Conservation (phyloP, 2,888 invertebrate species). For the Rhodophaea formosa region DNA sequence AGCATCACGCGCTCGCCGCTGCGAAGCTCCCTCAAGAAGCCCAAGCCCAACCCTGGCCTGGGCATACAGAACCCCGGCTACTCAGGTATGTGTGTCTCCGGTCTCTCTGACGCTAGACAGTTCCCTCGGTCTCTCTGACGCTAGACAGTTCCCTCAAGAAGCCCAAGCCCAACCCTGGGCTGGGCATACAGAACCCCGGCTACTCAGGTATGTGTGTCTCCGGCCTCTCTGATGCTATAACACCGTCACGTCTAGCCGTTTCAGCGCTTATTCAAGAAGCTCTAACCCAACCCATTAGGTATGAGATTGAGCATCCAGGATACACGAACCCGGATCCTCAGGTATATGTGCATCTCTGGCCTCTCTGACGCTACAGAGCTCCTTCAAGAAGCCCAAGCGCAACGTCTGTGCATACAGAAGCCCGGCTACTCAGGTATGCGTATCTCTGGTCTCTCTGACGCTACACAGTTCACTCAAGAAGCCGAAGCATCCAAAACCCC, state of each 20-base stretch:
- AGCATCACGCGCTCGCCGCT: conserved; percentile 71
- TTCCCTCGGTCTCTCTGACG: conserved; percentile 78
- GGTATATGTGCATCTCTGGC: too few relatives aligned
- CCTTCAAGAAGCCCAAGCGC: conserved; percentile 90
- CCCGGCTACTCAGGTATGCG: conserved; percentile 81
- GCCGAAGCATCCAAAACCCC: conserved; percentile 90
- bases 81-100: background rate
- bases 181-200: conserved; percentile 82
- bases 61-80: conserved; percentile 93
- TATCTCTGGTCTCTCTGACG: too few relatives aligned
- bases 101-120: too few relatives aligned
- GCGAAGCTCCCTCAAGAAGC: conserved; percentile 91
- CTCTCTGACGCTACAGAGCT: conserved; percentile 84
- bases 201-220: conserved; percentile 65
- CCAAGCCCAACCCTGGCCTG: conserved; percentile 82
- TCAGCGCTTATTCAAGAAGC: conserved; percentile 92
- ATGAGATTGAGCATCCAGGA: conserved; percentile 63
- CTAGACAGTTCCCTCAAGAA: conserved; percentile 91
- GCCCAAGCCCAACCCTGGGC: conserved; percentile 81
- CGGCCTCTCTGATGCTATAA: too few relatives aligned
- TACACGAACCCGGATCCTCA: conserved; percentile 85
- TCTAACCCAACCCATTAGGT: conserved; percentile 83
- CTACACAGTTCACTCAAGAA: conserved; percentile 93
- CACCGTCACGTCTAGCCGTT: conserved; percentile 76
- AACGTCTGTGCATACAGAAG: conserved; percentile 67